Evolutionary conservation across 2,797 vertebrate genomes (phyloP).

Genomic region (Scolopax bukidnonensis): DNA sequence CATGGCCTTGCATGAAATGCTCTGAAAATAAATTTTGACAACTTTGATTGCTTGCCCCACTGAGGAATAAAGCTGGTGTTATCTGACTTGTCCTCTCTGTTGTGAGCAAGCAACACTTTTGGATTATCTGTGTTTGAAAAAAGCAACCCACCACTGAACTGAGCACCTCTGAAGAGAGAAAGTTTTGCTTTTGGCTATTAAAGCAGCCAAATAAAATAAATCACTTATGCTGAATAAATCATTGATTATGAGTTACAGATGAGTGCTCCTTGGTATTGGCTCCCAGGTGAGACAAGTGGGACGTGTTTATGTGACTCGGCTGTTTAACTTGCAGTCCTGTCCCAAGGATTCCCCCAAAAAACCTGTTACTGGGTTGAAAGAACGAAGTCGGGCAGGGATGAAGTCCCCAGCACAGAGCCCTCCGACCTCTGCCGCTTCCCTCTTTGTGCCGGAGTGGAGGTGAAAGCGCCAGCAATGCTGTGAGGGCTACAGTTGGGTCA

Average conservation of each 20-base stretch:
- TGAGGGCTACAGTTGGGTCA: neutral
- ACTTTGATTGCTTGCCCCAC: neutral
- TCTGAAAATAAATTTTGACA: neutral
- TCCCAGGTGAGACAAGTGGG: neutral
- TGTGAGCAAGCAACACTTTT: neutral
- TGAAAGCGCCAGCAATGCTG: fast-evolving
- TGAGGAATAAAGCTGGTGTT: fast-evolving
- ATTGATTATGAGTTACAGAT: neutral
- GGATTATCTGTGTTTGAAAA: neutral
- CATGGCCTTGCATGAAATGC: fast-evolving
- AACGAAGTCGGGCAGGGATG: neutral
- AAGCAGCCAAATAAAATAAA: constrained; percentile 11
- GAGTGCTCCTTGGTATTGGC: neutral
- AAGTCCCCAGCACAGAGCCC: neutral
- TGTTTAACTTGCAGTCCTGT: neutral
- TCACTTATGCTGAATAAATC: constrained; percentile 34
- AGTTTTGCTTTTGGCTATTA: constrained; percentile 9
- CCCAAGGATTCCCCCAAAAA: neutral
- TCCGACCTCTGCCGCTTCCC: neutral
- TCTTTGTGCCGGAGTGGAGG: neutral
- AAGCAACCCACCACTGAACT: neutral
- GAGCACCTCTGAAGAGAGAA: neutral
- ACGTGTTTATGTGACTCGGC: neutral
- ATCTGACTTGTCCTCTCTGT: neutral
- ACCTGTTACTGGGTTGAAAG: neutral